Conservation (phyloP, 2,113 vertebrate genomes). For the Motacilla tschutschensis region DNA sequence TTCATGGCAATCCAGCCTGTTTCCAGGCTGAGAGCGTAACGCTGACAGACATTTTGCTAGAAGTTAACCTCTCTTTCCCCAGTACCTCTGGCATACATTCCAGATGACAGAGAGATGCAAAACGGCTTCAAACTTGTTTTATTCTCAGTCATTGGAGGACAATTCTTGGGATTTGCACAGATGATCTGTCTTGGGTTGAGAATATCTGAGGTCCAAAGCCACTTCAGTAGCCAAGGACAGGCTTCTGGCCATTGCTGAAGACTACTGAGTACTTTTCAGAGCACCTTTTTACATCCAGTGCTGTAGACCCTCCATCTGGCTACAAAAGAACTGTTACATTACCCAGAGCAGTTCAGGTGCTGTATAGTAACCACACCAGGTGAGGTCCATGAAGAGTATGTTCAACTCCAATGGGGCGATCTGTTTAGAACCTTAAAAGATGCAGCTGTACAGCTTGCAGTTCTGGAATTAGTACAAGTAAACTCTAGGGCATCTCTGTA, state of each 20-base stretch:
- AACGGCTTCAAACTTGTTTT: background rate
- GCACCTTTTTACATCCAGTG: background rate
- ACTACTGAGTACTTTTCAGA: background rate
- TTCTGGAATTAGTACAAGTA: background rate
- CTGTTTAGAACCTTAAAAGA: background rate
- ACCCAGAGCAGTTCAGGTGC: background rate
- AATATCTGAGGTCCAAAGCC: background rate
- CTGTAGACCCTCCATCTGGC: background rate
- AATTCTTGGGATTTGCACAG: background rate
- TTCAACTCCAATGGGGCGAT: background rate
- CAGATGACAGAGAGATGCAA: background rate
- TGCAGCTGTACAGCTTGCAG: background rate
- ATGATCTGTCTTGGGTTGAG: background rate
- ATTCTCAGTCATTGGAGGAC: background rate
- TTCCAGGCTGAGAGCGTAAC: background rate
- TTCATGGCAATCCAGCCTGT: constrained; percentile 24
- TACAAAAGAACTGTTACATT: background rate
- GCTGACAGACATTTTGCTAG: background rate
- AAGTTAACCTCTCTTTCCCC: background rate
- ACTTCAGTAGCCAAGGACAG: background rate
- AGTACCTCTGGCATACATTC: background rate
- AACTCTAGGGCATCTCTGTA: background rate
- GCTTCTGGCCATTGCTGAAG: background rate
- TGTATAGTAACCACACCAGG: background rate
- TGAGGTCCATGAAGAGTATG: background rate